Evolutionary conservation across 2,888 invertebrate species (phyloP).

Genomic region (Drepanosiphum platanoidis): DNA sequence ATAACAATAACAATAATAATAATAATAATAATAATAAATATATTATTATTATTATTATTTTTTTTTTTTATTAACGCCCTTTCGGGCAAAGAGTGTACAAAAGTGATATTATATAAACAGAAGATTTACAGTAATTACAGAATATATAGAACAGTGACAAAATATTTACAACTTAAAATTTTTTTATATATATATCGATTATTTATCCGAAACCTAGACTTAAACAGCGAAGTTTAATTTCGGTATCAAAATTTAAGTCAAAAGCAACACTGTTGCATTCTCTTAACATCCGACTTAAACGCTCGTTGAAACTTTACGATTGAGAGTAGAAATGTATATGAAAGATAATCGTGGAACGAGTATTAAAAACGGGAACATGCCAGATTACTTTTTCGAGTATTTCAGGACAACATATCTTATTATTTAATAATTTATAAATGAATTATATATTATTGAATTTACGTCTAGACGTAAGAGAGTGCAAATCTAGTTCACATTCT

Average conservation of each 20-base stretch:
- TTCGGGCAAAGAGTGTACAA: no score
- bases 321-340: background rate
- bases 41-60: no score
- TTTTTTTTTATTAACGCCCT: no score
- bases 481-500: background rate
- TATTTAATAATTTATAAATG: background rate
- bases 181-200: background rate
- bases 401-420: background rate
- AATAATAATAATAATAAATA: no score
- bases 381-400: background rate
- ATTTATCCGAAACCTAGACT: background rate
- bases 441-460: background rate
- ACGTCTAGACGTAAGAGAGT: no score
- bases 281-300: background rate
- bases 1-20: no score
- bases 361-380: background rate
- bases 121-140: no score
- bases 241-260: background rate
- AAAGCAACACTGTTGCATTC: background rate
- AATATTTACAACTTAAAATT: no score
- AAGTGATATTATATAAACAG: no score
- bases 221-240: background rate
- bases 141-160: no score
- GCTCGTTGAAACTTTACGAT: background rate
- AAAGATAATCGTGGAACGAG: constrained; percentile 1